These are phyloP conservation scores for Opisthograptis luteolata DNA, from an alignment of 2,888 invertebrate species.

Conservation along the genomic window DNA sequence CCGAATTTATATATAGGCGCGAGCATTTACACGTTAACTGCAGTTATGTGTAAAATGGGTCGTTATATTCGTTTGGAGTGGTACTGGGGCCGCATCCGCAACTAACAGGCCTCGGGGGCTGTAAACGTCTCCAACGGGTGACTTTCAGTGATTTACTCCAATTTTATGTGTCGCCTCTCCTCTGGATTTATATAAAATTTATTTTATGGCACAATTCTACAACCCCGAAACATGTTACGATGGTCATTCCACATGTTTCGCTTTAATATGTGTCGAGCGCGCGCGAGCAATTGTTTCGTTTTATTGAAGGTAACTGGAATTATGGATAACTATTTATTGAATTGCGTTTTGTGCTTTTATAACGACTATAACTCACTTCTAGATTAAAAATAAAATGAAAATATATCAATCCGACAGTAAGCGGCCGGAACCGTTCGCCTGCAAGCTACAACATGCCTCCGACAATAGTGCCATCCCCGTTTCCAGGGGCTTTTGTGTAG, in stretches of 20 bases:
- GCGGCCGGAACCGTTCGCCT: slow-evolving; percentile 7
- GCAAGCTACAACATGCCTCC: slow-evolving; percentile 35
- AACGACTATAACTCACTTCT: too few relatives aligned
- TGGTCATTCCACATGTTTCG: slow-evolving; percentile 58
- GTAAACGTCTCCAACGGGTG: slow-evolving; percentile 81
- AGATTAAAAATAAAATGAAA: neutral
- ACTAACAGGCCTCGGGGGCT: slow-evolving; percentile 76
- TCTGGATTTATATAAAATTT: slow-evolving; percentile 79
- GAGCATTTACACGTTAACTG: slow-evolving; percentile 47
- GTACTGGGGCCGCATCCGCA: slow-evolving; percentile 64
- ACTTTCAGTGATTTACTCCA: slow-evolving; percentile 82
- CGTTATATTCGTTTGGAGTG: slow-evolving; percentile 68
- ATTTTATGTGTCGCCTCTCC: slow-evolving; percentile 81
- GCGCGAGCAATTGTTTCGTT: slow-evolving; percentile 27
- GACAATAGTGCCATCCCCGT: slow-evolving; percentile 56
- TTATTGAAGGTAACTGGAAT: slow-evolving; percentile 22
- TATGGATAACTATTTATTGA: slow-evolving; percentile 20
- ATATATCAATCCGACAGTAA: neutral
- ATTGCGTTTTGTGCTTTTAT: slow-evolving; percentile 24
- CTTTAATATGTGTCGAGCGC: slow-evolving; percentile 49
- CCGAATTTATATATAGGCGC: slow-evolving; percentile 38
- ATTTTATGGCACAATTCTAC: slow-evolving; percentile 78
- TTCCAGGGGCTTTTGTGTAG: slow-evolving; percentile 58
- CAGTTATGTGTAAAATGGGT: slow-evolving; percentile 60
- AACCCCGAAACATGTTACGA: slow-evolving; percentile 71